Base-by-base conservation (phyloP, 2,113 vertebrate species). In the Dromaius novaehollandiae region DNA sequence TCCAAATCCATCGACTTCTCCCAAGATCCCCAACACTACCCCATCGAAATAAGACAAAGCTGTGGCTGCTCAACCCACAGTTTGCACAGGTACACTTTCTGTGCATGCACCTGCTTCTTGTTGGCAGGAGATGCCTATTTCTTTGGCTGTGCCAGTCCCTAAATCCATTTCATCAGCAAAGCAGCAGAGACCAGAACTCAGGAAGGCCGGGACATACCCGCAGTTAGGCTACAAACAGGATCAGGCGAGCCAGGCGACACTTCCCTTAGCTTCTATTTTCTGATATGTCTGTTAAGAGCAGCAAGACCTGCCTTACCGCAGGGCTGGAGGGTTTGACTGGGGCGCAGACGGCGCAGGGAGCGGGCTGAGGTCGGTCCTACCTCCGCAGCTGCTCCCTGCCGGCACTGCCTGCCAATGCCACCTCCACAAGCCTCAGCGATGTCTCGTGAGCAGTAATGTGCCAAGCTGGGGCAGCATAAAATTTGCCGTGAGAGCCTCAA, bases 361-460 rank as follows among this genome's bases (percentile, higher is more conserved):
- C 40, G 74, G 68, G 55, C 46, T n/a, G 34, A 80, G 61, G 51
- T 73, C 1, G 3, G 69, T 91, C 81, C 86, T 77, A 51, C 46
- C 38, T 64, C 51, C 0, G 0, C 22, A 71, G 69, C n/a, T 4
- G 4, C 84, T 60, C 2, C 0, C 42, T 89, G 94, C 60, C 89
- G 91, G 82, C 53, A 21, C 19, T 79, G 88, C 46, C 36, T 34
- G 51, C 40, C 34, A 82, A 65, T 61, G 53, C 84, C 76, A 82
- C 83, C 89, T 83, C 85, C 77, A 91, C 69, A 55, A 68, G 73
- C 0, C 0, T 8, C 51, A 84, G 76, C 53, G 36, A 40, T 20
- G 18, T 69, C 87, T 86, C 0, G 1, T 51, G 44, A 96, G 69
- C 69, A 56, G 17, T 4, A 46, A 26, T 0, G 1, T 44, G 81